A percentile compares a stretch with the other conserved stretches of the same genome.
Conservation (phyloP, 2,888 invertebrate genomes). For the Criorhina ranunculi region DNA sequence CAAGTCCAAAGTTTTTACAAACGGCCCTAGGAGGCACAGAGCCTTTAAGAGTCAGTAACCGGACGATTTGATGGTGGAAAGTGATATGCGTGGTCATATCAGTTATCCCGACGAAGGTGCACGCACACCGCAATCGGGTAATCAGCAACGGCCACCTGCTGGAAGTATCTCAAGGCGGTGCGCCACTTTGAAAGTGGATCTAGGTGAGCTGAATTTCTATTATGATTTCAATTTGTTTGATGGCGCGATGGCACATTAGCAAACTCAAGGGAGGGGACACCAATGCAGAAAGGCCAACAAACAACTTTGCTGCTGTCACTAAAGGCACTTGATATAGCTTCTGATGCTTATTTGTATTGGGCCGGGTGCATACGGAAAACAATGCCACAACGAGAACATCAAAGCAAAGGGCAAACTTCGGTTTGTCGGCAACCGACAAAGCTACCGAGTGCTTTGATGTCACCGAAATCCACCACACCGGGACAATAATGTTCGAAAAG, state of each 20-base stretch:
- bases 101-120: slow-evolving; percentile 69
- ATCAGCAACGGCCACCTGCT: slow-evolving; percentile 64
- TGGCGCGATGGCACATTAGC: slow-evolving; percentile 49
- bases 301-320: slow-evolving; percentile 38
- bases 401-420: slow-evolving; percentile 72
- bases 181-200: slow-evolving; percentile 74
- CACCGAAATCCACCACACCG: slow-evolving; percentile 61
- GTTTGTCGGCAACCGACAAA: slow-evolving; percentile 76
- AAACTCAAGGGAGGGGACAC: slow-evolving; percentile 8
- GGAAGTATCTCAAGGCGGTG: slow-evolving; percentile 52
- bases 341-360: slow-evolving; percentile 59
- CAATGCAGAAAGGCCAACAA: slow-evolving; percentile 14
- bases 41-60: slow-evolving; percentile 45
- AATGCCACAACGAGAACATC: slow-evolving; percentile 66
- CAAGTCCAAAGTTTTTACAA: slow-evolving; percentile 31
- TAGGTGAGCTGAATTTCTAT: slow-evolving; percentile 73
- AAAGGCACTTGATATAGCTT: slow-evolving; percentile 71
- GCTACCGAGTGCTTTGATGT: slow-evolving; percentile 69
- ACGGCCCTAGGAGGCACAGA: background rate
- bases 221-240: slow-evolving; percentile 72
- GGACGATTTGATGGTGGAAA: slow-evolving; percentile 71
- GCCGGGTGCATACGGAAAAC: slow-evolving; percentile 58
- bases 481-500: slow-evolving; percentile 39
- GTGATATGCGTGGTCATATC: slow-evolving; percentile 71
- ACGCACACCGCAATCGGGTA: slow-evolving; percentile 43